Conservation (phyloP, 2,888 invertebrate genomes). For the Arge pagana region DNA sequence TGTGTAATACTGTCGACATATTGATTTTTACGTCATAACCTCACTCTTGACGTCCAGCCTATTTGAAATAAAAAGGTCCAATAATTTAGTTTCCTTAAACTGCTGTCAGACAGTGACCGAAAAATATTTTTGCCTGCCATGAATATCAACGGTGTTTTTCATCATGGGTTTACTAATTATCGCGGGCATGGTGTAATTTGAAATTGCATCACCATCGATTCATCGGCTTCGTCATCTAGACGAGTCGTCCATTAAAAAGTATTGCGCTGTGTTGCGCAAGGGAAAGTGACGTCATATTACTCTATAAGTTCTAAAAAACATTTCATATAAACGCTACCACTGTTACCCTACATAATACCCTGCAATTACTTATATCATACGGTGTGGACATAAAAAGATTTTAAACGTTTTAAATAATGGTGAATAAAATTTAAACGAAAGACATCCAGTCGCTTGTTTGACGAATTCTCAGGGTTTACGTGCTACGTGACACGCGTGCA, state of each 20-base stretch:
- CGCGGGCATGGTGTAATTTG: slow-evolving; percentile 13
- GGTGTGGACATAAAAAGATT: no score
- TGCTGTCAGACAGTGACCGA: background rate
- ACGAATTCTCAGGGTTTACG: no score
- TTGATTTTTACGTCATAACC: slow-evolving; percentile 22
- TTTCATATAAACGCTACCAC: slow-evolving; percentile 1
- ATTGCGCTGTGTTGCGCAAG: no score
- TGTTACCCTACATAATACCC: no score
- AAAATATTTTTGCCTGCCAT: background rate
- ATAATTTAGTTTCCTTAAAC: background rate
- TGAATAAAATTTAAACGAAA: background rate
- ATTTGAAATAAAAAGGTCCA: background rate
- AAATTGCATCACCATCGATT: slow-evolving; percentile 4
- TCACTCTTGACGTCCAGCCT: slow-evolving; percentile 5
- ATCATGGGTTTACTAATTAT: slow-evolving; percentile 10
- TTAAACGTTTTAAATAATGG: slow-evolving; percentile 1
- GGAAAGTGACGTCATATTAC: slow-evolving; percentile 15
- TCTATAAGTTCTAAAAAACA: slow-evolving; percentile 2
- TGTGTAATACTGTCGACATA: slow-evolving; percentile 8
- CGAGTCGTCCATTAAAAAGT: slow-evolving; percentile 12
- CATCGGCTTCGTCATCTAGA: background rate
- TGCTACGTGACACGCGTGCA: no score
- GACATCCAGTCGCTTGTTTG: no score
- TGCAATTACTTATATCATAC: no score
- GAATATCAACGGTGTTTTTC: slow-evolving; percentile 9